Base-by-base conservation (phyloP, 1,140 invertebrate genomes). In the Drosophila hydei region DNA sequence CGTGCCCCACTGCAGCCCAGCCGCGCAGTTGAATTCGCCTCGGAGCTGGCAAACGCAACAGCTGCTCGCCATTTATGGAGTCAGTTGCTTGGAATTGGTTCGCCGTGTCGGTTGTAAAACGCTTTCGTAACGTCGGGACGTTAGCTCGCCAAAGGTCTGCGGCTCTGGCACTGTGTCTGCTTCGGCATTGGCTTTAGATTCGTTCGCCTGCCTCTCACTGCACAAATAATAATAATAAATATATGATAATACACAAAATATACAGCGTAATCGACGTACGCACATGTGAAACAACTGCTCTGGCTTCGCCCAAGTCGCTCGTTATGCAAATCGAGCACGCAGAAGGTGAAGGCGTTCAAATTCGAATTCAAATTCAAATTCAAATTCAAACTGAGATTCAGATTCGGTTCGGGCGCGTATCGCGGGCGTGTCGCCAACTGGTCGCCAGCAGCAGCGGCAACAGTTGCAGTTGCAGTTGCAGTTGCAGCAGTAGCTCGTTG, bases 31-130 rank as follows among this genome's bases (percentile, higher is more conserved):
- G 50, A 58, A 70, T 63, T 61, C 47, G 23, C 12, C 12, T 27
- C 47, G 3, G 23, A 75, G 75, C 79, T 84, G 21, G 50, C 61
- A 56, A 9, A 61, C 47, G 58, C 83, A 87, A 88, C 81, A 87
- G 81, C 81, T 87, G 81, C 81, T 87, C 71, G 50, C 83, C 81
- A 87, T 87, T 81, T 87, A 87, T 75, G 81, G 81, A 87, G 78
- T 72, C 81, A 88, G 62, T 87, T 72, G 78, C 67, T 77, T 70
- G 71, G 59, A 76, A 83, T 77, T 77, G 70, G 60, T 83, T 65
- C 70, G 77, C 62, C 74, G 79, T 69, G 74, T 80, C 74, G 79
- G 79, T 81, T 50, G 75, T 56, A 54, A 58, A 71, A 51, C 60
- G 64, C 71, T 33, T 54, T 56, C 25, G 42, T 55, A 68, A 61